Evolutionary conservation across 2,888 invertebrate genomes (phyloP).

Genomic region (Pterostichus madidus): DNA sequence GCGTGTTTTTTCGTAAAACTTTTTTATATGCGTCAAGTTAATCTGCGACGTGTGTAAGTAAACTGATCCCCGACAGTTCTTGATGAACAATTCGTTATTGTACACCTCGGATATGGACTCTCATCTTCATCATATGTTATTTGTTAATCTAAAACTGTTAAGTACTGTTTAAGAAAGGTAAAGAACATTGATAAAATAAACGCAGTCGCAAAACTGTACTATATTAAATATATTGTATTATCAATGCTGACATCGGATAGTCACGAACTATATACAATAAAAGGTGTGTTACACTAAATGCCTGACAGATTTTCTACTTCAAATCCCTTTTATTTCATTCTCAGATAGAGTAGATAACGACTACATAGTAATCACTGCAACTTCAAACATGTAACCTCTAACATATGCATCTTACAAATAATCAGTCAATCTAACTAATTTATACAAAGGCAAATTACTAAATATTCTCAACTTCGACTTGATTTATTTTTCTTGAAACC

Average conservation of each 20-base stretch:
- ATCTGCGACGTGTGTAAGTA: constrained; percentile 58
- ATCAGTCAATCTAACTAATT: neutral
- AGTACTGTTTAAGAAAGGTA: constrained; percentile 77
- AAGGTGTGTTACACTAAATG: constrained; percentile 65
- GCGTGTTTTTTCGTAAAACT: constrained; percentile 60
- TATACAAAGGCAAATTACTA: too few species aligned
- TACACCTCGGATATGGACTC: constrained; percentile 72
- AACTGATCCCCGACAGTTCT: constrained; percentile 61
- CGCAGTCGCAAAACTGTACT: constrained; percentile 76
- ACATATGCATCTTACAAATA: neutral
- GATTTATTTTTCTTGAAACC: neutral
- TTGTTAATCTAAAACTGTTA: constrained; percentile 78
- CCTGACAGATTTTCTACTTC: neutral
- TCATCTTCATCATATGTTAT: constrained; percentile 78
- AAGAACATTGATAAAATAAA: constrained; percentile 69
- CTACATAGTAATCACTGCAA: neutral
- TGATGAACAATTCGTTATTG: constrained; percentile 56
- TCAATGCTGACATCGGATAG: constrained; percentile 77
- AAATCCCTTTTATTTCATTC: constrained; percentile 6
- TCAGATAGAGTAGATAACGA: neutral
- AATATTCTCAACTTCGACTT: neutral
- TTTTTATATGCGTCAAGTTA: constrained; percentile 62
- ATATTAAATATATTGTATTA: constrained; percentile 78
- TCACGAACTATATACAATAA: constrained; percentile 69
- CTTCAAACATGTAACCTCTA: too few species aligned